Percentiles rank a stretch among this genome's conserved stretches.
Evolutionary conservation across 2,888 invertebrate genomes (phyloP).

Genomic region (Imbricaverruca yamaguchii): DNA sequence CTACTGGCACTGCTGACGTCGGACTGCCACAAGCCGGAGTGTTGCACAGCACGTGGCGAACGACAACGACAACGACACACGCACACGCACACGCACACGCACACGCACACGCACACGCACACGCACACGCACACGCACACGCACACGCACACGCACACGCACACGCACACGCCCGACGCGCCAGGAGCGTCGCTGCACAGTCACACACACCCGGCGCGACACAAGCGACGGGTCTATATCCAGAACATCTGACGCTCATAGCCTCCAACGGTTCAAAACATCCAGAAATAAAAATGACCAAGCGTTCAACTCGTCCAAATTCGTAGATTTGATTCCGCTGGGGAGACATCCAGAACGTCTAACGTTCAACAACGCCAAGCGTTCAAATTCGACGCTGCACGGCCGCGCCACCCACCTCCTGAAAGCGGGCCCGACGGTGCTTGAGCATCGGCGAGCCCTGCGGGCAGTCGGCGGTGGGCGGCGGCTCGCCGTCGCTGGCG

Average conservation of each 20-base stretch:
- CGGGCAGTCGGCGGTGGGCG: conserved; percentile 19
- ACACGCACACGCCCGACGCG: too few species aligned
- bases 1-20: too few species aligned
- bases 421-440: conserved; percentile 33
- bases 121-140: too few species aligned
- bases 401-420: conserved; percentile 29
- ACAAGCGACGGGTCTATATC: background rate
- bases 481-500: conserved; percentile 14
- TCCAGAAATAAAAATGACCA: background rate
- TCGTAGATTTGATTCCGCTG: background rate
- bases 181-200: too few species aligned
- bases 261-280: background rate
- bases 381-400: background rate
- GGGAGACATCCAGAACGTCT: background rate
- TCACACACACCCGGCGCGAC: too few species aligned
- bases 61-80: too few species aligned
- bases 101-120: too few species aligned
- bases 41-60: too few species aligned
- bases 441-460: conserved; percentile 34
- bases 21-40: too few species aligned
- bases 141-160: too few species aligned
- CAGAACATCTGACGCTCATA: background rate
- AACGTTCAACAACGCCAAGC: background rate
- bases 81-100: too few species aligned
- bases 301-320: background rate